Evolutionary conservation across 2,113 vertebrate genomes (phyloP), one percentile per base, ranked within the genome.

Genomic region (Ammodytes dubius): DNA sequence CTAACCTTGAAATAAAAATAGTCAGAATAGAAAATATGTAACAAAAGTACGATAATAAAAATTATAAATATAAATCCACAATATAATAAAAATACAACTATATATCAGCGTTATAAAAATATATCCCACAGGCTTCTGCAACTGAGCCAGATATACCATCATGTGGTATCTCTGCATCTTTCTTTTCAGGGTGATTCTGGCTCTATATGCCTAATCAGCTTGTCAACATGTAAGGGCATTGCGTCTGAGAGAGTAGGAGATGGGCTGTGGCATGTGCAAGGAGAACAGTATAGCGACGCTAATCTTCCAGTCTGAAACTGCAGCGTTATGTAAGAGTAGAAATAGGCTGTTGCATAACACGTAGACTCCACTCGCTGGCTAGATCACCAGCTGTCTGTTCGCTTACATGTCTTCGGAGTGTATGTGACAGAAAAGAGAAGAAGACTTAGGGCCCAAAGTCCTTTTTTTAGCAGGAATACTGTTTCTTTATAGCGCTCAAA

Each of bases 321-420:
- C 86, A 89, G 89, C 64, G 47, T 92, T 92, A 92, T 54, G 81
- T 93, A 93, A 94, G 90, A 47, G 90, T 47, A 70, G 58, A 40
- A 79, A 82, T 63, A 61, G 67, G 52, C 50, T 3, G 86, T 92
- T 91, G 84, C 88, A 63, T 93, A 90, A 91, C 83, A 46, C 35
- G 67, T 13, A 67, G 82, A 81, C 85, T 85, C 66, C 58, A 27
- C 27, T 87, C 47, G 14, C 70, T 6, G 74, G 79, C 49, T 70
- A 74, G 76, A 88, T 79, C 79, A 4, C 8, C 68, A 58, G 27
- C 82, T 86, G 79, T 86, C 74, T 45, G 1, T 61, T 83, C 78
- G 56, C 70, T 45, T 66, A 45, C 27, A 56, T 9, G 9, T 85
- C 79, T 75, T 78, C 52, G n/a, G 50, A 77, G 81, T 12, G 76